Conservation (phyloP, 2,113 vertebrate species). For the Tragulus kanchil region DNA sequence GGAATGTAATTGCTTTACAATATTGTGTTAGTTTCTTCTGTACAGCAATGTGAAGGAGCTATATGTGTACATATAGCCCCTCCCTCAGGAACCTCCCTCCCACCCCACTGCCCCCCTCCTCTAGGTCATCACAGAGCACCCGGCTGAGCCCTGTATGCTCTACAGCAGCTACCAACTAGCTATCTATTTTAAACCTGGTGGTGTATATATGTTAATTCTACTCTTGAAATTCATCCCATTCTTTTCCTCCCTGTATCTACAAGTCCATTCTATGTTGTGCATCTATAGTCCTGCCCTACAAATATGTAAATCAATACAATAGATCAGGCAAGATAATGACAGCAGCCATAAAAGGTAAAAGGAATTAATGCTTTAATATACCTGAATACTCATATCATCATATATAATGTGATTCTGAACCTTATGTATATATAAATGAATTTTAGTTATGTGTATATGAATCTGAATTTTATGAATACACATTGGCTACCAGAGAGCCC, state of each 20-base stretch:
- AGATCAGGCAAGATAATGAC: neutral
- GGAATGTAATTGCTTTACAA: neutral
- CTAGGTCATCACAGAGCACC: neutral
- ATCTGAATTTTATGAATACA: neutral
- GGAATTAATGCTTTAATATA: neutral
- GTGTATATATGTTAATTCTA: neutral
- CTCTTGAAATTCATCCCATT: accelerated
- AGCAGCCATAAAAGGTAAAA: neutral
- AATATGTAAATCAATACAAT: neutral
- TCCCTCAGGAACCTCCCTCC: neutral
- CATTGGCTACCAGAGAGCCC: neutral
- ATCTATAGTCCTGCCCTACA: neutral
- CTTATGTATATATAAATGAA: neutral
- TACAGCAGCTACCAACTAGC: neutral
- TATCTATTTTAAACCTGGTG: accelerated
- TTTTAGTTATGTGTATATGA: neutral
- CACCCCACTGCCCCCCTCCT: neutral
- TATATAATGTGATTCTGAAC: neutral
- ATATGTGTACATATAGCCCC: neutral
- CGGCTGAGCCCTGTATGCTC: neutral
- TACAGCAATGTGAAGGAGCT: neutral
- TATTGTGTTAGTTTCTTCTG: neutral
- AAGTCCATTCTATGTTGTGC: neutral
- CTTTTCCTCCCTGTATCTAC: neutral
- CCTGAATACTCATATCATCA: neutral